These are phyloP conservation scores for Morinoia aosen DNA, from an alignment of 2,888 invertebrate genomes.

Conservation along the genomic window DNA sequence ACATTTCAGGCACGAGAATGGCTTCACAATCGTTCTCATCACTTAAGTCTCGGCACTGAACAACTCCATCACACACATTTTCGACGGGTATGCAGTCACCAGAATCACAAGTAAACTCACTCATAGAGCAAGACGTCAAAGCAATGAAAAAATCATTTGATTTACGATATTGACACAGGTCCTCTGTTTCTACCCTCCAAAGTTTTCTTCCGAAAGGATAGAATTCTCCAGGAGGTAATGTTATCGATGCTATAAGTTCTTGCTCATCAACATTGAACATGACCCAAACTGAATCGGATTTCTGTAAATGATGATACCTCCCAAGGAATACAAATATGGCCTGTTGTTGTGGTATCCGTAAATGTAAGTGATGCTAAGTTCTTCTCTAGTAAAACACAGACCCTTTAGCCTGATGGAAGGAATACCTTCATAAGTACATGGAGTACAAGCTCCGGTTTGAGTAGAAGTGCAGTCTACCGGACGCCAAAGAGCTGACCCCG, in stretches of 20 bases:
- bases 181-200: not conserved
- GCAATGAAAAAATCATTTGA: not conserved
- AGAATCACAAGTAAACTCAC: not conserved
- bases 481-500: not conserved
- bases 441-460: not conserved
- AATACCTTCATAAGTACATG: not conserved
- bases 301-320: not conserved
- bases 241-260: not conserved
- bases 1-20: not conserved
- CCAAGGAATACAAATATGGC: not conserved
- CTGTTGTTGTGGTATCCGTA: not conserved
- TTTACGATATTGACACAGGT: not conserved
- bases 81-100: not conserved
- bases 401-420: not conserved
- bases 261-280: not conserved
- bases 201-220: constrained; percentile 3
- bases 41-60: not conserved
- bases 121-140: not conserved
- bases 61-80: not conserved
- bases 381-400: not conserved
- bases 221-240: not conserved
- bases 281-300: not conserved
- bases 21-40: not conserved
- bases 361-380: not conserved
- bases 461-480: not conserved